phyloP scores from a whole-genome alignment of 2,113 vertebrate species.

The Nothocercus nigrocapillus region DNA sequence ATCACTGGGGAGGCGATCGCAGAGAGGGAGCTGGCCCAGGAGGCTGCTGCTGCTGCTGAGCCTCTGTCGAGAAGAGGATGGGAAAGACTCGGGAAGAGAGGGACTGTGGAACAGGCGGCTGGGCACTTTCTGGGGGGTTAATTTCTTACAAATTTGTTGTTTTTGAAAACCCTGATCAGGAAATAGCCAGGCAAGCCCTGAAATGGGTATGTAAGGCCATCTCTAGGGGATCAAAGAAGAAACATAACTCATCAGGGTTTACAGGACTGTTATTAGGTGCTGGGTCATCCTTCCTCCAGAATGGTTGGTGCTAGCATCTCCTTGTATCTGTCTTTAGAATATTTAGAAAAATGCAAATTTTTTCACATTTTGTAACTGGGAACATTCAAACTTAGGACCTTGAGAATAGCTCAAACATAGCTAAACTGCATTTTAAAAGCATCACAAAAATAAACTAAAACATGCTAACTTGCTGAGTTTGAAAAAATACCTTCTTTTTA shows the following conservation, averaged over 20 bases:
- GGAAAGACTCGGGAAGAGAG: background rate
- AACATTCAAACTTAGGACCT: background rate
- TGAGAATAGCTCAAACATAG: background rate
- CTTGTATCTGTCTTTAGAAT: background rate
- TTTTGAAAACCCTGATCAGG: background rate
- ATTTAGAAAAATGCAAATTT: background rate
- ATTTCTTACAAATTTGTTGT: background rate
- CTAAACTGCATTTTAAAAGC: background rate
- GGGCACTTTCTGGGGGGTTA: background rate
- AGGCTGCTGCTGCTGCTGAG: background rate
- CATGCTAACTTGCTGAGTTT: background rate
- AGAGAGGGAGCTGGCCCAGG: background rate
- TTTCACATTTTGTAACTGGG: background rate
- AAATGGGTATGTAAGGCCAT: background rate
- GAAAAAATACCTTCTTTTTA: background rate
- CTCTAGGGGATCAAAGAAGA: background rate
- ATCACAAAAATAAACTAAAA: background rate
- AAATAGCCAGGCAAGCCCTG: background rate
- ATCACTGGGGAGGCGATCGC: background rate
- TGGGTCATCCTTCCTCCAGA: background rate
- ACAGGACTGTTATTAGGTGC: background rate
- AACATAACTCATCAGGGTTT: background rate
- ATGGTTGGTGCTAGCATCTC: background rate
- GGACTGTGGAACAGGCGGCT: background rate
- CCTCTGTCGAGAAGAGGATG: background rate